A percentile compares a stretch with the other conserved stretches of the same genome.
These are phyloP conservation scores for Enteromius mattozi DNA, from an alignment of 2,797 vertebrate species.

Conservation along the genomic window DNA sequence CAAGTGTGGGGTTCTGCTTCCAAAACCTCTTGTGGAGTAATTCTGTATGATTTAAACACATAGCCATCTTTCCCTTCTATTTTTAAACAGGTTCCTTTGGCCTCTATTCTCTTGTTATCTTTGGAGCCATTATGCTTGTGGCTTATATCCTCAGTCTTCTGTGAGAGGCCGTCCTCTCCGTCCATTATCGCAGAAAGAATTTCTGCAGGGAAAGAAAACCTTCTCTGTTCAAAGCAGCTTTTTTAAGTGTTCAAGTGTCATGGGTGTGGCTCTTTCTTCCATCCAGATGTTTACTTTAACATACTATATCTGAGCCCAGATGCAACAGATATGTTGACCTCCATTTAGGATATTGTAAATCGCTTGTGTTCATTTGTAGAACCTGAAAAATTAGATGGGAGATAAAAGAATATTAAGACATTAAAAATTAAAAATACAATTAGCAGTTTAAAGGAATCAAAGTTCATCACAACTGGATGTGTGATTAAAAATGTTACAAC, in stretches of 20 bases:
- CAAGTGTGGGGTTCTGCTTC: constrained; percentile 66
- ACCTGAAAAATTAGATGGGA: constrained; percentile 50
- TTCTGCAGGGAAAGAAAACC: constrained; percentile 66
- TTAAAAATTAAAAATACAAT: neutral
- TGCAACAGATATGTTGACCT: constrained; percentile 64
- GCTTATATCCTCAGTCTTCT: constrained; percentile 70
- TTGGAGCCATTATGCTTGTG: constrained; percentile 68
- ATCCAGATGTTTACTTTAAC: constrained; percentile 62
- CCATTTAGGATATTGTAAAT: constrained; percentile 72
- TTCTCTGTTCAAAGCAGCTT: constrained; percentile 68
- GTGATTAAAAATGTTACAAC: neutral
- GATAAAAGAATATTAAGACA: neutral
- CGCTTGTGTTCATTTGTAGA: constrained; percentile 25
- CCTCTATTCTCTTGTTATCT: constrained; percentile 77
- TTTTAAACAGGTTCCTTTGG: constrained; percentile 79
- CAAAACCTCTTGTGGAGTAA: constrained; percentile 69
- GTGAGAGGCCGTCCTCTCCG: constrained; percentile 75
- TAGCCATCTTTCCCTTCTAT: constrained; percentile 84
- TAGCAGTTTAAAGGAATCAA: neutral
- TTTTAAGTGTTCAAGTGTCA: constrained; percentile 72
- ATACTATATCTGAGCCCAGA: constrained; percentile 64
- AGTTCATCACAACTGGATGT: neutral
- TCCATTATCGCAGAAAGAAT: constrained; percentile 78
- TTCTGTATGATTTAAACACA: constrained; percentile 83
- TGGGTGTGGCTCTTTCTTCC: constrained; percentile 69